Evolutionary conservation across 2,113 vertebrate genomes (phyloP).

Genomic region (Machaerirhynchus nigripectus): DNA sequence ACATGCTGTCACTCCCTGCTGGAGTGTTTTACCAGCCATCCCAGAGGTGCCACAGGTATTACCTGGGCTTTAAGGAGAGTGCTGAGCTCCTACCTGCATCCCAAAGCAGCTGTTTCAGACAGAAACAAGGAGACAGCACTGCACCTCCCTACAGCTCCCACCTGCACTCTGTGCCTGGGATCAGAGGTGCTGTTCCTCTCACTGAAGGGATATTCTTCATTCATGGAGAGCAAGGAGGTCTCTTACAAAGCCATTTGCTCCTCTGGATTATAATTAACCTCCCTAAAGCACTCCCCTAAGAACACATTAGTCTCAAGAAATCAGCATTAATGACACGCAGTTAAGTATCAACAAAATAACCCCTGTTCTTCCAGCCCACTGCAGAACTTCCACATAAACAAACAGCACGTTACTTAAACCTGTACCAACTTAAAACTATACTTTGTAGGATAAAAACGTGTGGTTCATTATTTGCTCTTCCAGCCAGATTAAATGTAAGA

Average conservation of each 20-base stretch:
- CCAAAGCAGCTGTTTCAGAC: not conserved
- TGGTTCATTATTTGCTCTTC: not conserved
- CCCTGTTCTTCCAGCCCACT: not conserved
- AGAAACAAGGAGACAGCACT: not conserved
- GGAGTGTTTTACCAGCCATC: not conserved
- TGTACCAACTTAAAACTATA: not conserved
- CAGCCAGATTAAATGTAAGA: not conserved
- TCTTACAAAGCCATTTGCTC: not conserved
- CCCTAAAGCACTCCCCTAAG: not conserved
- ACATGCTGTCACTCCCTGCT: no score
- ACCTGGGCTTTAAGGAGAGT: not conserved
- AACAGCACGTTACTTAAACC: not conserved
- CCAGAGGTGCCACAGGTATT: not conserved
- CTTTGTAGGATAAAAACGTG: not conserved
- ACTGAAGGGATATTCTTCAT: not conserved
- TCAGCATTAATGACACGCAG: not conserved
- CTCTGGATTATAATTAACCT: not conserved
- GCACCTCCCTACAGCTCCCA: not conserved
- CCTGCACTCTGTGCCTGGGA: not conserved
- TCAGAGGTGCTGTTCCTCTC: not conserved
- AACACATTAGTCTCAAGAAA: not conserved
- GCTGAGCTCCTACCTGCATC: not conserved
- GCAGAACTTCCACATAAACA: not conserved
- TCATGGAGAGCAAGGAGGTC: not conserved
- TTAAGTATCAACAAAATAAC: not conserved